Evolutionary conservation across 2,113 vertebrate species (phyloP).

Genomic region (Aptenodytes patagonicus): DNA sequence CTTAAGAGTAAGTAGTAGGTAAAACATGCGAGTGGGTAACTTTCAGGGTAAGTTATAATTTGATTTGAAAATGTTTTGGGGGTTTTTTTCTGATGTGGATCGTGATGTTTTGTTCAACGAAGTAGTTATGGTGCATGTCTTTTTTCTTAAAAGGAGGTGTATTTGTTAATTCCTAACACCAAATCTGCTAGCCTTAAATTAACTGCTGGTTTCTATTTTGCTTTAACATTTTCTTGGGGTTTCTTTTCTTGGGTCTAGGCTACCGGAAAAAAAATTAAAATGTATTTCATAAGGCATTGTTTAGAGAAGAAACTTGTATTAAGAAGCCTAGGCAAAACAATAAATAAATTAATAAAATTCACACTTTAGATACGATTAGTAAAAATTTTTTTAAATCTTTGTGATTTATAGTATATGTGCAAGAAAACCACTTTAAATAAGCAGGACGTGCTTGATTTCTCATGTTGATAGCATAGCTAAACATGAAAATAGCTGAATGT

Average conservation of each 20-base stretch:
- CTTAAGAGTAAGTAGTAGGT: conserved; percentile 52
- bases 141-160: conserved; percentile 72
- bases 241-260: conserved; percentile 72
- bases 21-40: conserved; percentile 41
- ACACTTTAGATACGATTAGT: conserved; percentile 32
- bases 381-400: background rate
- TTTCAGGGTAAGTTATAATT: conserved; percentile 55
- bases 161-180: conserved; percentile 52
- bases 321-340: conserved; percentile 52
- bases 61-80: background rate
- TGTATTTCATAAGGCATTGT: conserved; percentile 71
- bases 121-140: conserved; percentile 90
- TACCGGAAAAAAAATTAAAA: background rate
- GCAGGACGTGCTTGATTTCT: background rate
- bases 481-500: background rate
- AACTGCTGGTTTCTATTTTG: conserved; percentile 83
- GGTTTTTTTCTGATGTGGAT: conserved; percentile 67
- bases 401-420: background rate
- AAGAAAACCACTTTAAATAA: background rate
- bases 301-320: conserved; percentile 41
- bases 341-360: background rate
- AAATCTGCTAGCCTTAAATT: conserved; percentile 84
- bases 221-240: conserved; percentile 69
- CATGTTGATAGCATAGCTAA: background rate
- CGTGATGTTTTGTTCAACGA: conserved; percentile 74